phyloP scores from a whole-genome alignment of 2,113 vertebrate genomes.

The Lophochroa leadbeateri region DNA sequence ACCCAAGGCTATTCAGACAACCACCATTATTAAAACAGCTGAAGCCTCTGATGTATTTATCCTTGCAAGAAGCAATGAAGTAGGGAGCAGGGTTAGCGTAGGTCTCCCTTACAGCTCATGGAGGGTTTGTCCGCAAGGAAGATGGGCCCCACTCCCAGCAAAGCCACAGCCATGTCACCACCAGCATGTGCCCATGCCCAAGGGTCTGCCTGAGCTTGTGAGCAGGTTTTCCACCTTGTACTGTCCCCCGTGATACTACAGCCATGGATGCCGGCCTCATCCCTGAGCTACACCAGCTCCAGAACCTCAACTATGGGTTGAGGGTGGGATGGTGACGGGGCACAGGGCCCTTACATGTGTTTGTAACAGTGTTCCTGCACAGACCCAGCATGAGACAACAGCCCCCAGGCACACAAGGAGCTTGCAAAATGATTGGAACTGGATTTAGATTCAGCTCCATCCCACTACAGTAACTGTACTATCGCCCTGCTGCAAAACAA shows the following conservation, averaged over 20 bases:
- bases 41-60: background rate
- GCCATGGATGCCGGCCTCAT: rapidly evolving
- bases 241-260: background rate
- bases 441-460: background rate
- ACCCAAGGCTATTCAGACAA: background rate
- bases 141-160: rapidly evolving
- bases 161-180: background rate
- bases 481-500: background rate
- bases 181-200: background rate
- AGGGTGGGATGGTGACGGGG: background rate
- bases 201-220: background rate
- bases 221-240: background rate
- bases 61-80: background rate
- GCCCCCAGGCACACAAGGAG: background rate
- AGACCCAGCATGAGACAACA: background rate
- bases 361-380: background rate
- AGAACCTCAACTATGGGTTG: background rate
- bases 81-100: rapidly evolving
- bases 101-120: background rate
- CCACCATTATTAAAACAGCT: background rate
- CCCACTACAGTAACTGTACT: rapidly evolving
- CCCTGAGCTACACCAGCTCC: background rate
- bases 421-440: background rate
- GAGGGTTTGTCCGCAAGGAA: background rate
- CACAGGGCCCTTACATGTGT: background rate